These are phyloP conservation scores for Cariama cristata DNA, from an alignment of 2,113 vertebrate genomes.

Conservation along the genomic window DNA sequence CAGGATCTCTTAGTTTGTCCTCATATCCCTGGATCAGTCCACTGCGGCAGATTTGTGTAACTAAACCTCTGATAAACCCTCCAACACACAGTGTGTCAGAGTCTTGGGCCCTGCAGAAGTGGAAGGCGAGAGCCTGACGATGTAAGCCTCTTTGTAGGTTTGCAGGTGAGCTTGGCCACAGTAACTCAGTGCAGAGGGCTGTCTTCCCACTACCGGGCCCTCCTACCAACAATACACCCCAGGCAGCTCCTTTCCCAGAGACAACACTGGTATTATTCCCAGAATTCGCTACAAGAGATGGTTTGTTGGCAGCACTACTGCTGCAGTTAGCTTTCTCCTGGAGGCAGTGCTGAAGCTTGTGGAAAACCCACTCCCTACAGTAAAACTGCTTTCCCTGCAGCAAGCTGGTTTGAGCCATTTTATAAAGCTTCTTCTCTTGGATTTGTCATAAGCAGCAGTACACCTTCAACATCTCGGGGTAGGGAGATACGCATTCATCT, in stretches of 20 bases:
- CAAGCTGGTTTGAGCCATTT: conserved; percentile 96
- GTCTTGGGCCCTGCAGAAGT: conserved; percentile 96
- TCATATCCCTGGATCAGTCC: conserved; percentile 90
- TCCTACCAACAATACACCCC: conserved; percentile 94
- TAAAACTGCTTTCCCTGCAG: conserved; percentile 98
- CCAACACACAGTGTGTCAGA: conserved; percentile 90
- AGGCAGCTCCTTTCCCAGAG: conserved; percentile 83
- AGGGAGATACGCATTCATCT: not conserved
- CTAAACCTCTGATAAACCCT: conserved; percentile 87
- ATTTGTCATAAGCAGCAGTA: conserved; percentile 76
- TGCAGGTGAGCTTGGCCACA: conserved; percentile 91
- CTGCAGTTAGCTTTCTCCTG: conserved; percentile 92
- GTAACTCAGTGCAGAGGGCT: conserved; percentile 91
- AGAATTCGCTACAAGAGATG: conserved; percentile 67
- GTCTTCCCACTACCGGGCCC: conserved; percentile 97
- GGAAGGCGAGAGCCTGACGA: conserved; percentile 89
- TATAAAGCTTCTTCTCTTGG: conserved; percentile 78
- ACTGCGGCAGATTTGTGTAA: conserved; percentile 87
- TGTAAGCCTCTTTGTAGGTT: conserved; percentile 87
- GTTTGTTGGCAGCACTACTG: conserved; percentile 75
- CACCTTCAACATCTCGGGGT: conserved; percentile 45
- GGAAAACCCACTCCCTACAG: conserved; percentile 99
- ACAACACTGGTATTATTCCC: conserved; percentile 76
- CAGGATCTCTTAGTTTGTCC: conserved; percentile 90
- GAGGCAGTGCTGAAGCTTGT: conserved; percentile 98